A percentile compares a stretch with the other conserved stretches of the same genome.
phyloP scores from a whole-genome alignment of 2,888 invertebrate species.

The Metopia argyrocephala region DNA sequence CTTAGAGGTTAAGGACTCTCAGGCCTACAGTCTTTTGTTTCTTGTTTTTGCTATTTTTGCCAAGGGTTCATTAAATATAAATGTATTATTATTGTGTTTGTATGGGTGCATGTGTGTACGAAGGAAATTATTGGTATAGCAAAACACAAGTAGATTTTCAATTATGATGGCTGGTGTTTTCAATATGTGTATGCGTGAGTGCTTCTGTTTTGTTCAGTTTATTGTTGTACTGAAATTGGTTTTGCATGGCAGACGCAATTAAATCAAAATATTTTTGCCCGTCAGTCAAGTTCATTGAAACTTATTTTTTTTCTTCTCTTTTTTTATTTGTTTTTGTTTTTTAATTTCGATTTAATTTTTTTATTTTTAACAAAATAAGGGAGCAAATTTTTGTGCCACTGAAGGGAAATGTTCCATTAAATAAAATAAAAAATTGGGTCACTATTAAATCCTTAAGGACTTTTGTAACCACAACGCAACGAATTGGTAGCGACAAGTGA shows the following conservation, averaged over 20 bases:
- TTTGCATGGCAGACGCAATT: constrained; percentile 68
- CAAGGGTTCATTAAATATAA: not conserved
- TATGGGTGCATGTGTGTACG: not conserved
- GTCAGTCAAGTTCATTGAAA: constrained; percentile 67
- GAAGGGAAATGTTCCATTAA: constrained; percentile 44
- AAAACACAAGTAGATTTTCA: constrained; percentile 25
- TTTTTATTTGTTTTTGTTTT: constrained; percentile 1
- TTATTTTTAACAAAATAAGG: not conserved
- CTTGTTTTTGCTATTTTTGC: not conserved
- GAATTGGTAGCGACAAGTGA: not conserved
- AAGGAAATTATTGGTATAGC: not conserved
- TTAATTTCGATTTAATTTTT: not conserved
- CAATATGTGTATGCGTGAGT: not conserved
- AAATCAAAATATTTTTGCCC: constrained; percentile 66
- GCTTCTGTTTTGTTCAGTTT: too few species aligned
- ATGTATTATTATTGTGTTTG: not conserved
- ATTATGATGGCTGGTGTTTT: constrained; percentile 26
- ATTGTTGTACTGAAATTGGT: constrained; percentile 37
- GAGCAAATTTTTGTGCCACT: constrained; percentile 21
- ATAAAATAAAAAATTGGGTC: constrained; percentile 59
- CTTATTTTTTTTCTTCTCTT: constrained; percentile 39
- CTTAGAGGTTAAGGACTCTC: constrained; percentile 9
- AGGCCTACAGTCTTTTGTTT: not conserved
- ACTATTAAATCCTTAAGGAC: constrained; percentile 50
- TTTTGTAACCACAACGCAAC: constrained; percentile 12